Percentiles rank a stretch among this genome's conserved stretches.
phyloP scores from a whole-genome alignment of 1,140 invertebrate genomes.

The Dolichoris vasculosae region DNA sequence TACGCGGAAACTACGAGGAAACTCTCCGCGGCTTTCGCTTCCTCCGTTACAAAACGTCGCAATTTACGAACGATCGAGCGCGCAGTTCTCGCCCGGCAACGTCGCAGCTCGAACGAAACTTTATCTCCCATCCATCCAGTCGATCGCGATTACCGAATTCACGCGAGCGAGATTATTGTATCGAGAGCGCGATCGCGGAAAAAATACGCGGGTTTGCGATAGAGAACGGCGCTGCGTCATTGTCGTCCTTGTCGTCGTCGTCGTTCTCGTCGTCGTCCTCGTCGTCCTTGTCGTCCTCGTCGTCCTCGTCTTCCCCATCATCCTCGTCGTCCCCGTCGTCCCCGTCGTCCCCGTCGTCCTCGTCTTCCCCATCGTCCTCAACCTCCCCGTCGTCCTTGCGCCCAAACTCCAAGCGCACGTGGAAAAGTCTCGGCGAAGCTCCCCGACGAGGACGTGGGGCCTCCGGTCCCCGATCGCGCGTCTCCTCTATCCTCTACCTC shows the following conservation, averaged over 20 bases:
- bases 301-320: no score
- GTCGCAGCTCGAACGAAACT: background rate
- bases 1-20: background rate
- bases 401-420: no score
- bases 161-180: slow-evolving; percentile 6
- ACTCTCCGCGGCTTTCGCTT: background rate
- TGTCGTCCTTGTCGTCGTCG: background rate
- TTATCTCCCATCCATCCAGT: background rate
- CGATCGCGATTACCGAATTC: background rate
- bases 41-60: background rate
- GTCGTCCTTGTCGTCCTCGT: background rate
- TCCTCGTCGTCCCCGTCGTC: no score
- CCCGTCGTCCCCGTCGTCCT: no score
- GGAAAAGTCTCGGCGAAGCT: background rate
- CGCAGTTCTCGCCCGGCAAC: background rate
- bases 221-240: no score
- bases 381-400: no score
- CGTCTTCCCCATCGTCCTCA: no score
- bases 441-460: background rate
- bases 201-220: background rate
- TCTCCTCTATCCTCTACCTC: background rate
- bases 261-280: background rate
- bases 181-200: background rate
- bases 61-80: background rate
- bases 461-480: background rate